Base-by-base conservation (phyloP, 2,113 vertebrate genomes). In the Oreochromis niloticus region DNA sequence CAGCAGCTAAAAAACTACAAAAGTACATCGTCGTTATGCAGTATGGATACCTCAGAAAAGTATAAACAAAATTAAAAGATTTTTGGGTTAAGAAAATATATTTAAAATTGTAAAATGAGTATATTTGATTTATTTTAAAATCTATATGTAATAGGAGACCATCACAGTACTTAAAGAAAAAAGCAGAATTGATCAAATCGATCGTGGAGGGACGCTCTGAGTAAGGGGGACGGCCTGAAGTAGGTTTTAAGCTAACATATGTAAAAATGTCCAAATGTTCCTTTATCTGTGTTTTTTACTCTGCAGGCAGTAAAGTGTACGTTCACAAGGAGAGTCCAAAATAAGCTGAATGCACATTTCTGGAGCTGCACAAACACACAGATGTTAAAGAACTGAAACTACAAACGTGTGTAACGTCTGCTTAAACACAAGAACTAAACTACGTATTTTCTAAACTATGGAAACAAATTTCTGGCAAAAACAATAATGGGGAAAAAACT, bases 391-490 rank as follows among this genome's bases (percentile, higher is more conserved):
- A 56, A 3, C 6, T 55, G 54, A 63, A 36, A 19, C 61, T 66
- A 36, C 17, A n/a, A 78, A 50, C 24, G 22, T 59, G 56, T 11
- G 16, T 22, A 0, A 13, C 19, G 1, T 39, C 19, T 22, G 11
- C 61, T 68, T 24, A 6, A 43, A 46, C 22, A 50, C 43, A 27
- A 9, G 1, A 50, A 50, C 22, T 7, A 13, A 13, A 11, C 2
- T 3, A 32, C 1, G 0, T 13, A 13, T 39, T 46, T 73, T 73
- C 13, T 50, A 78, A 78, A 30, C 22, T 30, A 4, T 71, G 36
- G 66, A 75, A 75, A 19, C 43, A 7, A 43, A 43, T 71, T 24
- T 24, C 19, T 39, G 11, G 1, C 55, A 61, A 19, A 34, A 34
- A 0, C 27, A 68, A 41, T 41, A 41, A 68, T 22, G 36, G 6